Evolutionary conservation across 2,888 invertebrate genomes (phyloP).

Genomic region (Microchrysa polita): DNA sequence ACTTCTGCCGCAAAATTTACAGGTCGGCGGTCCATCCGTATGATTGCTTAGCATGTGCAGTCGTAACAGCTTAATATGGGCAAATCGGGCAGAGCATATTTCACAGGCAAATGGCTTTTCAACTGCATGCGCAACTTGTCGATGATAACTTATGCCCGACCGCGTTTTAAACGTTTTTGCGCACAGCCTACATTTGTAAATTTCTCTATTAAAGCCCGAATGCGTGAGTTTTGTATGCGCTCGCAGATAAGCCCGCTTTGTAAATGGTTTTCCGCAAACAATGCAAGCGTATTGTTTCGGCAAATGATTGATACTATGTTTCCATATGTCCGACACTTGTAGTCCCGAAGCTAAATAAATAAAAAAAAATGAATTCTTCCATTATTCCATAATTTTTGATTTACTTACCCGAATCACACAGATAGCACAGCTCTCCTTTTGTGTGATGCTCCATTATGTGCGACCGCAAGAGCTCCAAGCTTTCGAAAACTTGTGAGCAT

Average conservation of each 20-base stretch:
- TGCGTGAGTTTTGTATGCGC: constrained; percentile 31
- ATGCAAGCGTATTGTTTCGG: constrained; percentile 11
- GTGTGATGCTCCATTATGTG: constrained; percentile 22
- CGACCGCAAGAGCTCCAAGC: constrained; percentile 15
- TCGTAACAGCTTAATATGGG: constrained; percentile 49
- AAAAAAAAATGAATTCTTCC: too few relatives aligned
- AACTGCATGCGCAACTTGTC: constrained; percentile 27
- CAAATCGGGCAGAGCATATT: constrained; percentile 49
- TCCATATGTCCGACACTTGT: constrained; percentile 22
- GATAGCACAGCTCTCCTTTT: neutral
- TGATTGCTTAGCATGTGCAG: constrained; percentile 50
- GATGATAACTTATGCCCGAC: constrained; percentile 32
- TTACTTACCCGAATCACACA: constrained; percentile 24
- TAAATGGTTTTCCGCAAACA: constrained; percentile 23
- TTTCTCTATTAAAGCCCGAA: constrained; percentile 3
- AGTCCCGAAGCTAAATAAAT: neutral
- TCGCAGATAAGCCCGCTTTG: constrained; percentile 18
- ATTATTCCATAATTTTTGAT: too few relatives aligned
- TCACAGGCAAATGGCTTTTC: constrained; percentile 46
- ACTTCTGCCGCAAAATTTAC: constrained; percentile 47
- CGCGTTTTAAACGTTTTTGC: constrained; percentile 32
- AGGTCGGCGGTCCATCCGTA: constrained; percentile 49
- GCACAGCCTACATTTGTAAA: constrained; percentile 21
- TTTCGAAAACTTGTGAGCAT: neutral
- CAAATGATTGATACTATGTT: constrained; percentile 5